phyloP scores from a whole-genome alignment of 1,140 invertebrate species.

The Aphidius gifuensis region DNA sequence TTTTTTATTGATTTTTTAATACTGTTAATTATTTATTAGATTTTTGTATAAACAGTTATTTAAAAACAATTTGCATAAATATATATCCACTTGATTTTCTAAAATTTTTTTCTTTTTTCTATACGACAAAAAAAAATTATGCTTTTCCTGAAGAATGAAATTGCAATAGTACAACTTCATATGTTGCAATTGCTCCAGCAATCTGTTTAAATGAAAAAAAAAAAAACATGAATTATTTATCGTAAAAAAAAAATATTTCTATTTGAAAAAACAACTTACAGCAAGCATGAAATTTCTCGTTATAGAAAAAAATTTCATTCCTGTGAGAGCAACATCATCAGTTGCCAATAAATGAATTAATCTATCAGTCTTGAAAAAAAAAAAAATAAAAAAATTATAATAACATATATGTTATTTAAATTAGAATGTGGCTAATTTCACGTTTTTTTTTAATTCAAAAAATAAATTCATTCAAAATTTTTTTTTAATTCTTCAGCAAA shows the following conservation, averaged over 20 bases:
- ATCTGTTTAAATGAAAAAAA: constrained; percentile 28
- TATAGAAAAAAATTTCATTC: constrained; percentile 63
- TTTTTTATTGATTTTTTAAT: no score
- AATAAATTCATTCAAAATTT: no score
- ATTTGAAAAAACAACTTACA: constrained; percentile 47
- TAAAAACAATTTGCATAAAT: no score
- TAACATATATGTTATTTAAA: no score
- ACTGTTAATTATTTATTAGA: no score
- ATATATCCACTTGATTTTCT: no score
- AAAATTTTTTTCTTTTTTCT: no score
- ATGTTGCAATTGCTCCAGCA: constrained; percentile 54
- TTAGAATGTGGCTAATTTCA: no score
- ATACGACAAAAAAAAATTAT: constrained; percentile 7
- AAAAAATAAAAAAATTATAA: constrained; percentile 9
- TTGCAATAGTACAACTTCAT: constrained; percentile 55
- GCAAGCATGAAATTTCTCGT: constrained; percentile 63
- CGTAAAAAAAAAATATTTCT: not conserved
- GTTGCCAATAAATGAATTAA: constrained; percentile 60
- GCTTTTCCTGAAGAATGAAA: constrained; percentile 45
- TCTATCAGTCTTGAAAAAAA: constrained; percentile 55
- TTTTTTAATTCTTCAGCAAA: no score
- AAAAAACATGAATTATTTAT: not conserved
- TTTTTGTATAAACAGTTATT: no score
- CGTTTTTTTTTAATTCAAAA: no score
- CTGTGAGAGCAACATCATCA: constrained; percentile 61